Base-by-base conservation (phyloP, 23 tunicate species). In the Trididemnum clinides region DNA sequence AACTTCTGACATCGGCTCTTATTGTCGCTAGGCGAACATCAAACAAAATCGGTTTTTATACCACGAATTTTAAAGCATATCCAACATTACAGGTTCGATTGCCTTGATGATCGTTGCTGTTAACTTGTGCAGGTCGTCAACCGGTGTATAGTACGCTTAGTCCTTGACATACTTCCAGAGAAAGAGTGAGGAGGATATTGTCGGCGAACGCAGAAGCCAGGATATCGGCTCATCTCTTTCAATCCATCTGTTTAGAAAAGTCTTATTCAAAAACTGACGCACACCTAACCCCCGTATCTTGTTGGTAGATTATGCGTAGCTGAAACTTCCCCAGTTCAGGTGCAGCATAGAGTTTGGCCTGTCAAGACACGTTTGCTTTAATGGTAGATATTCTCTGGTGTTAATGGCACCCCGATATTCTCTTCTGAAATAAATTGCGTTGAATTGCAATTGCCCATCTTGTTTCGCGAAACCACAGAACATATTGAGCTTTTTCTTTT, bases 51-150 rank as follows among this genome's bases (percentile, higher is more conserved):
- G n/a, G n/a, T n/a, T n/a, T n/a, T n/a, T n/a, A n/a, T n/a, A n/a
- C n/a, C n/a, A n/a, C n/a, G n/a, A n/a, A n/a, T n/a, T 59, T 59
- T 59, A 19, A 59, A 59, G 66, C 66, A 59, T 59, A 25, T 59
- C 66, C 66, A 28, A n/a, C 66, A 28, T 59, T 59, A 59, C 25
- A 59, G 23, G 22, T n/a, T 59, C 25, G 3, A 59, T n/a, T 59
- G 66, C 20, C 22, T 59, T 3, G 22, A 28, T 59, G 66, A 59
- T 59, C 22, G 5, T 59, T 59, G 25, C 66, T 19, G 25, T n/a
- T 59, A n/a, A 15, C 15, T 10, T 44, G 54, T 15, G 10, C 15
- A 44, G 10, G 22, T n/a, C 25, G 25, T 28, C 27, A 59, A n/a
- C 66, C 20, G 66, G 66, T 15, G 20, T n/a, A 28, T 28, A 59